These are phyloP conservation scores for Sceliomorpha sp. DNA, from an alignment of 2,888 invertebrate genomes.

Conservation along the genomic window DNA sequence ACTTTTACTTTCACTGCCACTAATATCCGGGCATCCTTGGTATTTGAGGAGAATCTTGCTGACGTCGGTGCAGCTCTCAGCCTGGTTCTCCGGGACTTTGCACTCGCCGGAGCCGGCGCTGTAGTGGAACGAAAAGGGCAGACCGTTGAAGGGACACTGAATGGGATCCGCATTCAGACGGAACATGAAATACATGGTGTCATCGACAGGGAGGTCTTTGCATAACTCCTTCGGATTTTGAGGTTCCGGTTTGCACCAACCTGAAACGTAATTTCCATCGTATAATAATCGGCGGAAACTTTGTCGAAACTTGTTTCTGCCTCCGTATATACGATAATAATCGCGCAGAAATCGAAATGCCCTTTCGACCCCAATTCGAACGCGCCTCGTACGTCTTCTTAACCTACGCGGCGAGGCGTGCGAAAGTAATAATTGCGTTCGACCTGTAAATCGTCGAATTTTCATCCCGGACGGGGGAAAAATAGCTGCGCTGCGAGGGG, in stretches of 20 bases:
- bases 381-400: no score
- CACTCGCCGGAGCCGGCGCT: slow-evolving; percentile 88
- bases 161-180: slow-evolving; percentile 85
- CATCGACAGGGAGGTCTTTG: slow-evolving; percentile 85
- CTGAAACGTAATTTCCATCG: slow-evolving; percentile 67
- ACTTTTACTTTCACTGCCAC: slow-evolving; percentile 90
- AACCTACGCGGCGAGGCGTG: no score
- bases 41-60: slow-evolving; percentile 90
- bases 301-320: slow-evolving; percentile 22
- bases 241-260: slow-evolving; percentile 83
- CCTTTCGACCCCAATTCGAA: no score
- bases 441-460: no score
- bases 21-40: slow-evolving; percentile 91
- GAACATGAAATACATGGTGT: slow-evolving; percentile 88
- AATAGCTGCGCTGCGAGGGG: no score
- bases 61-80: slow-evolving; percentile 92
- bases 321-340: slow-evolving; percentile 46
- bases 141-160: slow-evolving; percentile 90
- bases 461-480: no score
- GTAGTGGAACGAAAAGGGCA: slow-evolving; percentile 91
- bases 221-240: slow-evolving; percentile 82
- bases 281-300: slow-evolving; percentile 33
- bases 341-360: slow-evolving; percentile 41
- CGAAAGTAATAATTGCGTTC: no score
- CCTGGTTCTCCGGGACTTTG: slow-evolving; percentile 87